A percentile compares a stretch with the other conserved stretches of the same genome.
These are phyloP conservation scores for Anniella stebbinsi DNA, from an alignment of 2,797 vertebrate species.

Conservation along the genomic window DNA sequence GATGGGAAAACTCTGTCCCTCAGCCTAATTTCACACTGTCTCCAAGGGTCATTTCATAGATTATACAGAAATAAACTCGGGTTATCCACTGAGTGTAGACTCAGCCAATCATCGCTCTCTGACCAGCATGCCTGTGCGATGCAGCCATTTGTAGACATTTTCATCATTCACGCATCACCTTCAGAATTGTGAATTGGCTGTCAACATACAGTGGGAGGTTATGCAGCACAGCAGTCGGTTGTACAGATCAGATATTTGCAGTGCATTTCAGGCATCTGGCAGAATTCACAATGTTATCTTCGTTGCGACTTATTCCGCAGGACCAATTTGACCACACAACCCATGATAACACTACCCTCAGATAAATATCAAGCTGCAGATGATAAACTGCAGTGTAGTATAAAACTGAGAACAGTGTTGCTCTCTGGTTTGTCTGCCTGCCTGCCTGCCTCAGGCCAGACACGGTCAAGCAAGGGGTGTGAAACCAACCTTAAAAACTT, in stretches of 20 bases:
- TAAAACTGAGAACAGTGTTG: background rate
- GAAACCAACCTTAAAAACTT: background rate
- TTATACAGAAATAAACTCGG: background rate
- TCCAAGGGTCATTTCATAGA: background rate
- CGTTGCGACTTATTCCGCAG: background rate
- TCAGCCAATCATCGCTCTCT: background rate
- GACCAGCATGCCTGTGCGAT: background rate
- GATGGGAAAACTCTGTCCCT: background rate
- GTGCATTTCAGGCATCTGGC: background rate
- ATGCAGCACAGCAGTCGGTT: background rate
- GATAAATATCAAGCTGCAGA: background rate
- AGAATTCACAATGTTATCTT: background rate
- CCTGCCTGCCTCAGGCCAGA: background rate
- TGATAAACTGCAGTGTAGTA: background rate
- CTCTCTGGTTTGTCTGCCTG: background rate
- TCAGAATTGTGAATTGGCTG: background rate
- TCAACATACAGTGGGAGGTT: accelerated
- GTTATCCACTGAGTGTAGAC: background rate
- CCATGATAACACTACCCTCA: background rate
- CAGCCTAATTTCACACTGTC: background rate
- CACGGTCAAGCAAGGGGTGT: background rate
- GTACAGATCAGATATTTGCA: background rate
- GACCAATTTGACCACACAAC: background rate
- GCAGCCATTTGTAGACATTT: background rate
- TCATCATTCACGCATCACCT: background rate